Evolutionary conservation across 1,140 invertebrate species (phyloP).

Genomic region (Samia ricini): DNA sequence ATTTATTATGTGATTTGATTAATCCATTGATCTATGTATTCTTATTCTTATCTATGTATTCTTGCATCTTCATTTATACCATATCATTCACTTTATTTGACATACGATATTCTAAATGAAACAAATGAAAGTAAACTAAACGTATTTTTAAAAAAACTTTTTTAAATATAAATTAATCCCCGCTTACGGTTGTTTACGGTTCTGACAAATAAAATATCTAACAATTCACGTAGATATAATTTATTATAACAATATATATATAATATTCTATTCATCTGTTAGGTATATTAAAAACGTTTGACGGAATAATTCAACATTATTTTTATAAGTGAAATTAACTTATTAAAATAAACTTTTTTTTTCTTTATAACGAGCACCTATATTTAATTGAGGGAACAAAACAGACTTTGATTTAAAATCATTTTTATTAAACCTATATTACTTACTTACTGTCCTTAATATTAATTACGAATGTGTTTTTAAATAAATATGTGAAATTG

Average conservation of each 20-base stretch:
- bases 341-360: background rate
- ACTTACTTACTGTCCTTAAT: constrained; percentile 28
- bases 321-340: background rate
- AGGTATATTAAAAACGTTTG: background rate
- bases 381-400: constrained; percentile 14
- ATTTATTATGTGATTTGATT: background rate
- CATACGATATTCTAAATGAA: too few relatives aligned
- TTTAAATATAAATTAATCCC: background rate
- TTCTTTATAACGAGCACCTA: constrained; percentile 4
- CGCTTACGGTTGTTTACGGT: background rate
- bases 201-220: background rate
- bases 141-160: too few relatives aligned
- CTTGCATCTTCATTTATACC: too few relatives aligned
- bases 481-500: constrained; percentile 22
- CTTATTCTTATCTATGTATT: too few relatives aligned
- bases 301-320: background rate
- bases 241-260: background rate
- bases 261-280: background rate
- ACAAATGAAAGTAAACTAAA: too few relatives aligned
- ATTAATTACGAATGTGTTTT: constrained; percentile 14
- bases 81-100: too few relatives aligned
- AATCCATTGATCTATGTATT: too few relatives aligned
- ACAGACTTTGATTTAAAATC: constrained; percentile 9
- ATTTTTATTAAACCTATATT: constrained; percentile 13
- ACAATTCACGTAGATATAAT: background rate